A percentile compares a stretch with the other conserved stretches of the same genome.
These are phyloP conservation scores for Lithobius niger DNA, from an alignment of 1,140 invertebrate species.

Conservation along the genomic window DNA sequence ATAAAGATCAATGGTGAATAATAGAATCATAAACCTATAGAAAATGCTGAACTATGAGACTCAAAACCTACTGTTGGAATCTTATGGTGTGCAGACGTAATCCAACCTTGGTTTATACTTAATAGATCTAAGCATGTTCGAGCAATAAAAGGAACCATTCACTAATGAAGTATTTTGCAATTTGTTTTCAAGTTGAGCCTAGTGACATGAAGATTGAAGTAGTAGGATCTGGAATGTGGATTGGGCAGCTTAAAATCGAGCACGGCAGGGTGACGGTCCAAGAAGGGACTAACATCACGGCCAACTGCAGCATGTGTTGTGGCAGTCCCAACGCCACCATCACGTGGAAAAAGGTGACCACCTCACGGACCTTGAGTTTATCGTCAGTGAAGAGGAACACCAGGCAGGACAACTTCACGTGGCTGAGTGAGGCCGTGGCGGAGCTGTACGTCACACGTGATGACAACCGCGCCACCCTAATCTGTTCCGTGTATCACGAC, in stretches of 20 bases:
- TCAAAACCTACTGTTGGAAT: no score
- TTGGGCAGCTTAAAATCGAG: neutral
- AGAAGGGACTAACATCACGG: slow-evolving; percentile 3
- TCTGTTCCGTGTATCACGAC: neutral
- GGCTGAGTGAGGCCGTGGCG: neutral
- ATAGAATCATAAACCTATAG: no score
- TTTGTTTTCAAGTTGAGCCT: slow-evolving; percentile 2
- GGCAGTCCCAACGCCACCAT: slow-evolving; percentile 5
- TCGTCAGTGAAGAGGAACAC: neutral
- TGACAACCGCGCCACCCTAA: slow-evolving; percentile 1
- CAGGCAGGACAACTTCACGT: neutral
- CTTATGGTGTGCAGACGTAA: no score
- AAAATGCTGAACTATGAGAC: no score
- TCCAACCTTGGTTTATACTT: no score
- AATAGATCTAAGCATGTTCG: no score
- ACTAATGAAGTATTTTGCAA: slow-evolving; percentile 1
- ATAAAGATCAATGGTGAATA: no score
- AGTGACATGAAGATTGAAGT: slow-evolving; percentile 1
- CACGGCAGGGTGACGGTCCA: neutral
- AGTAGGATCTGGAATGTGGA: neutral
- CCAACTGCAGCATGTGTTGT: slow-evolving; percentile 1
- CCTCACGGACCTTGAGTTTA: neutral
- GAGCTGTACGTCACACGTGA: slow-evolving; percentile 1
- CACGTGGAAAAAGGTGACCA: neutral
- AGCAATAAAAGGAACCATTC: no score